Percentiles rank a stretch among this genome's conserved stretches.
phyloP scores from a whole-genome alignment of 1,140 invertebrate genomes.

The Drosophila suzukii region DNA sequence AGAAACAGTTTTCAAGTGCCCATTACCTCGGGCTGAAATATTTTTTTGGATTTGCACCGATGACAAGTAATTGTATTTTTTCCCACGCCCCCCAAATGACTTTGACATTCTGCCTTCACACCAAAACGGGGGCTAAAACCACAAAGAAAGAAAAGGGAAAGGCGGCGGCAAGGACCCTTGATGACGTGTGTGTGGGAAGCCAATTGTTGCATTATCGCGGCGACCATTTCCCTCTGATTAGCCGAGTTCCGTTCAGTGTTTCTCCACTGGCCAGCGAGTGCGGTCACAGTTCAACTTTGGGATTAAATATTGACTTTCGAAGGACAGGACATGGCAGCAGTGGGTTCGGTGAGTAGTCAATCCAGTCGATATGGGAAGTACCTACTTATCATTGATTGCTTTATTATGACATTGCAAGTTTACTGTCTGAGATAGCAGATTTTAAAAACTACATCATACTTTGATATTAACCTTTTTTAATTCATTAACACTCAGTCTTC shows the following conservation, averaged over 20 bases:
- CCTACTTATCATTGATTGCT: constrained; percentile 6
- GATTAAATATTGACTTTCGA: constrained; percentile 14
- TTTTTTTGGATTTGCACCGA: neutral
- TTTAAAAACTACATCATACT: neutral
- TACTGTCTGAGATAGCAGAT: neutral
- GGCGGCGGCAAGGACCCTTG: constrained; percentile 4
- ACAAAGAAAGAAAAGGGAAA: neutral
- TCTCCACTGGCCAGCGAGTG: constrained; percentile 41
- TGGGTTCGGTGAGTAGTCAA: constrained; percentile 41
- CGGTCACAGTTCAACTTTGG: constrained; percentile 44
- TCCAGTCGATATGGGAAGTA: neutral
- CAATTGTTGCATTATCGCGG: constrained; percentile 67
- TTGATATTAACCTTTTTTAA: no score
- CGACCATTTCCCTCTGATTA: constrained; percentile 24
- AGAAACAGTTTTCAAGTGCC: constrained; percentile 16
- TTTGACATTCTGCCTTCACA: constrained; percentile 1
- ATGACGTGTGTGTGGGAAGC: constrained; percentile 48
- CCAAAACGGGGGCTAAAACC: neutral
- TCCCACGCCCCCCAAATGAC: constrained; percentile 31
- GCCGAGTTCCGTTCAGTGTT: constrained; percentile 40
- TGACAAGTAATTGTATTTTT: constrained; percentile 50
- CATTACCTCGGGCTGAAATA: neutral
- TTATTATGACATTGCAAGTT: neutral
- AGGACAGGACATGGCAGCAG: constrained; percentile 15
- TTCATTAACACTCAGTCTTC: no score